phyloP scores from a whole-genome alignment of 92 coral and sea anemone species.

The Paramuricea clavata region DNA sequence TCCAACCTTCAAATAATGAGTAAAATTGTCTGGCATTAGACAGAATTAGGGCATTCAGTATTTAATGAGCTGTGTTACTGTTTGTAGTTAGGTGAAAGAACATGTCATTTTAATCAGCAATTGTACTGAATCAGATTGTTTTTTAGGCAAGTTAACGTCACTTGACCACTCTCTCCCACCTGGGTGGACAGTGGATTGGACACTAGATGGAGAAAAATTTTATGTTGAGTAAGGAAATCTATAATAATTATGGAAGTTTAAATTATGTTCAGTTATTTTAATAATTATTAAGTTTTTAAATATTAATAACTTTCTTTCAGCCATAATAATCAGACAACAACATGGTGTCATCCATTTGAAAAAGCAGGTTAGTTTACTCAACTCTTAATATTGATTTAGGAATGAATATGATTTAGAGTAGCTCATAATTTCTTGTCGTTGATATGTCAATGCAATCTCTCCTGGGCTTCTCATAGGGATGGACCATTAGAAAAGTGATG shows the following conservation, averaged over 20 bases:
- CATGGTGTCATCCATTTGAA: constrained; percentile 96
- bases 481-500: too few species aligned
- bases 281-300: too few species aligned
- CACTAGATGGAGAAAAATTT: constrained; percentile 89
- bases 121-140: too few species aligned
- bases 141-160: constrained; percentile 58
- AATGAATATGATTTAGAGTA: neutral
- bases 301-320: constrained; percentile 61
- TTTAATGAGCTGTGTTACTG: too few species aligned
- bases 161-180: constrained; percentile 93
- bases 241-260: neutral
- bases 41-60: too few species aligned
- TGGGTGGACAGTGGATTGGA: constrained; percentile 88
- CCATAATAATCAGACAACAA: constrained; percentile 87
- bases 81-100: too few species aligned
- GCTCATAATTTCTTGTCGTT: too few species aligned
- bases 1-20: too few species aligned
- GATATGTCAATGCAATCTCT: too few species aligned
- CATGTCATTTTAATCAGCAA: neutral
- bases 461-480: too few species aligned
- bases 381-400: neutral
- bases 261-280: too few species aligned
- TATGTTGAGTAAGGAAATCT: constrained; percentile 84
- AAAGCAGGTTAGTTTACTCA: constrained; percentile 76
- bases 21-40: too few species aligned